These are phyloP conservation scores for Drosophila formosana DNA, from an alignment of 2,888 invertebrate genomes.

Conservation along the genomic window DNA sequence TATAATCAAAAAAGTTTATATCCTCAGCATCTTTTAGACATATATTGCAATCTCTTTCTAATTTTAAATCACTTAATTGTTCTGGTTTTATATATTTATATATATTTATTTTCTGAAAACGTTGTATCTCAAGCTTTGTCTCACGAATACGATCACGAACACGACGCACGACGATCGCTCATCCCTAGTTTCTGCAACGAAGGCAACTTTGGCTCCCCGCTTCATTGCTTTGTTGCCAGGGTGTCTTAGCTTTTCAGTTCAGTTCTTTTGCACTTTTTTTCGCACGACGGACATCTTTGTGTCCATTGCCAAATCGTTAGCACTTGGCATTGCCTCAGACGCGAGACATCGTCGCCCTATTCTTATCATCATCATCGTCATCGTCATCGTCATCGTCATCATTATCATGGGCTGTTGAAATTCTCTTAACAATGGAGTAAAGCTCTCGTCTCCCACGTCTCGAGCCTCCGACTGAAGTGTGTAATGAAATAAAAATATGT, in stretches of 20 bases:
- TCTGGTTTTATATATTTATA: not conserved
- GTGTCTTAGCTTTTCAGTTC: slow-evolving; percentile 29
- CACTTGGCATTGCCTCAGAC: slow-evolving; percentile 70
- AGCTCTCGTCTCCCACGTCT: slow-evolving; percentile 41
- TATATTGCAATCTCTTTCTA: no score
- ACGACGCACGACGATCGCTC: slow-evolving; percentile 29
- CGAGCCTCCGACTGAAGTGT: slow-evolving; percentile 61
- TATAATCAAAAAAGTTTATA: no score
- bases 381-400: slow-evolving; percentile 25
- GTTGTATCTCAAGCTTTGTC: not conserved
- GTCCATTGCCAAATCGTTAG: slow-evolving; percentile 78
- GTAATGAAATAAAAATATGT: slow-evolving; percentile 81
- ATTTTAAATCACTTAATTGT: no score
- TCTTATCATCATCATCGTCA: slow-evolving; percentile 29
- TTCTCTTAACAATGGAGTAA: slow-evolving; percentile 60
- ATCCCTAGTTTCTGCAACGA: slow-evolving; percentile 58
- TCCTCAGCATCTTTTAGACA: no score
- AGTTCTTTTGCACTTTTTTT: slow-evolving; percentile 14
- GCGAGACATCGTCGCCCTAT: slow-evolving; percentile 37
- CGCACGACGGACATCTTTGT: slow-evolving; percentile 47
- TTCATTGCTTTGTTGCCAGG: slow-evolving; percentile 41
- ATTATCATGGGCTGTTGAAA: slow-evolving; percentile 49
- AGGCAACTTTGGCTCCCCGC: slow-evolving; percentile 52
- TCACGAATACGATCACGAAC: slow-evolving; percentile 18
- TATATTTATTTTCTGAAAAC: not conserved